Percentiles rank a stretch among this genome's conserved stretches.
phyloP scores from a whole-genome alignment of 1,140 invertebrate genomes.

The Aphelenchoides besseyi region DNA sequence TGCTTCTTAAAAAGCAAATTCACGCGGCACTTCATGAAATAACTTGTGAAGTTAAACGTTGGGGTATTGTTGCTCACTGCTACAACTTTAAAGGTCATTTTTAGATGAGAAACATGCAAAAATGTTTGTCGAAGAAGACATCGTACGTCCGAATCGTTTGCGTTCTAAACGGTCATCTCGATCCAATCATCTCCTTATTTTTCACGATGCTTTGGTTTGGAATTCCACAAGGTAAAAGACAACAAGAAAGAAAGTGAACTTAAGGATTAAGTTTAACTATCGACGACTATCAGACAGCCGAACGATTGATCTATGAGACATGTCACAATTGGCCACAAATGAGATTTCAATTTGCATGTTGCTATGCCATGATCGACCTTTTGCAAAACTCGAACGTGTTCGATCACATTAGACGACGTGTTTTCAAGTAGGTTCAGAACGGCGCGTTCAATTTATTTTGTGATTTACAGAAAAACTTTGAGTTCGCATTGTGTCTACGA shows the following conservation, averaged over 20 bases:
- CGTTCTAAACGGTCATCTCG: constrained; percentile 14
- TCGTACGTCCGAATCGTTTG: too few species aligned
- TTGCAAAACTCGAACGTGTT: constrained; percentile 38
- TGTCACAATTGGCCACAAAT: constrained; percentile 44
- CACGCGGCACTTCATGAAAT: constrained; percentile 32
- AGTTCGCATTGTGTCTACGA: constrained; percentile 42
- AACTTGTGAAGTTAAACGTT: constrained; percentile 34
- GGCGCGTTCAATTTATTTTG: neutral
- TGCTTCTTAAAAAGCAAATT: constrained; percentile 20
- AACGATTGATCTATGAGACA: constrained; percentile 28
- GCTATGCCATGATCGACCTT: constrained; percentile 46
- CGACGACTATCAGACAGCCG: constrained; percentile 39
- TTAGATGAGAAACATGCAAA: constrained; percentile 46
- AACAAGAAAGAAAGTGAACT: too few species aligned
- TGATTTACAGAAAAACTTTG: constrained; percentile 38
- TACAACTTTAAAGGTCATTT: too few species aligned
- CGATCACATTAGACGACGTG: constrained; percentile 40
- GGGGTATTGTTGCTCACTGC: too few species aligned
- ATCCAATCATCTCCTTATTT: constrained; percentile 46
- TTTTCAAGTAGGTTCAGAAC: constrained; percentile 34
- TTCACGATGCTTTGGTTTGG: constrained; percentile 43
- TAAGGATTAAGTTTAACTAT: constrained; percentile 37
- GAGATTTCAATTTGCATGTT: constrained; percentile 49
- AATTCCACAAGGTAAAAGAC: constrained; percentile 22
- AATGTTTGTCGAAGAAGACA: constrained; percentile 46